phyloP scores from a whole-genome alignment of 2,113 vertebrate species.

The Opisthocomus hoazin region DNA sequence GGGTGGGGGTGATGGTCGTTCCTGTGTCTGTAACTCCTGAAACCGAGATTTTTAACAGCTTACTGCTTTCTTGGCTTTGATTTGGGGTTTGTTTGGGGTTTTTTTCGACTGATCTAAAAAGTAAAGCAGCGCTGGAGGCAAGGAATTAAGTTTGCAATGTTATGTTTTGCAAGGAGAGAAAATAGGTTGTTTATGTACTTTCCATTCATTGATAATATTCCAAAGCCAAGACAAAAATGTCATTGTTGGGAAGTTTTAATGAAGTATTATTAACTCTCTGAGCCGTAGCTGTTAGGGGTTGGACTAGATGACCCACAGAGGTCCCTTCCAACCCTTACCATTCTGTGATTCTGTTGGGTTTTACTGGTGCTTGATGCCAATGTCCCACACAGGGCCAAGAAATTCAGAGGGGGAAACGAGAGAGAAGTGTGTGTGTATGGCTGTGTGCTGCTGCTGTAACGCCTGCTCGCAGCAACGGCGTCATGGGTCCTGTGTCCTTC shows the following conservation, averaged over 20 bases:
- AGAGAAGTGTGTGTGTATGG: not conserved
- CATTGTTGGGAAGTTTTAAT: not conserved
- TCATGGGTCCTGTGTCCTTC: not conserved
- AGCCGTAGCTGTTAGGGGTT: not conserved
- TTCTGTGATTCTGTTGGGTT: too few species aligned
- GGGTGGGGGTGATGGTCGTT: not conserved
- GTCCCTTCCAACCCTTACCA: too few species aligned
- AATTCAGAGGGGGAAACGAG: not conserved
- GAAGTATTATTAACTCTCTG: not conserved
- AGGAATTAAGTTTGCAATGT: not conserved
- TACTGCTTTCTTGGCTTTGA: not conserved
- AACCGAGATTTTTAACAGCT: not conserved
- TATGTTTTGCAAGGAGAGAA: not conserved
- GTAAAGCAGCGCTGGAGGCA: not conserved
- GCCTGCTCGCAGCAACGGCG: rapidly evolving
- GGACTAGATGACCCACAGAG: too few species aligned
- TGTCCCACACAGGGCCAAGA: rapidly evolving
- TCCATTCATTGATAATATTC: not conserved
- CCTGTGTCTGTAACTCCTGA: not conserved
- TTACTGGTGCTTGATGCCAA: not conserved
- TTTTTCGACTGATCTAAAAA: not conserved
- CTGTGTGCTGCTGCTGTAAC: not conserved
- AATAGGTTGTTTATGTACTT: conserved; percentile 2
- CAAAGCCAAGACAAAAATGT: not conserved
- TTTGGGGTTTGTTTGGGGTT: rapidly evolving